A percentile compares a stretch with the other conserved stretches of the same genome.
Evolutionary conservation across 1,140 invertebrate genomes (phyloP).

Genomic region (Drosophila subobscura): DNA sequence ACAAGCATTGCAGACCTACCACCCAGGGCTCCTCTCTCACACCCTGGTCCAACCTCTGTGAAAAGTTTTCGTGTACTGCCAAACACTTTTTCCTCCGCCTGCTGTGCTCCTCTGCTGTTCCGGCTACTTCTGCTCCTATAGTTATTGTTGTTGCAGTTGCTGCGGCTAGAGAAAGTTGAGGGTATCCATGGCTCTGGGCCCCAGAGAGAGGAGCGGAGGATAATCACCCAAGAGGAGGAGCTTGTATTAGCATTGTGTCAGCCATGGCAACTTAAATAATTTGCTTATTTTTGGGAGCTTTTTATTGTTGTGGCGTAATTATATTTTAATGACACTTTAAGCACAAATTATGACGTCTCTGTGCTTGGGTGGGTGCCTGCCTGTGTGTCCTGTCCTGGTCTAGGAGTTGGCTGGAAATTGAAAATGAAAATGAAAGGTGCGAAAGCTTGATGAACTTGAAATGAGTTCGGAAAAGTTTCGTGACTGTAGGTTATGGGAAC

Average conservation of each 20-base stretch:
- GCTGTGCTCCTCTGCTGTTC: neutral
- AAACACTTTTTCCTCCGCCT: slow-evolving; percentile 53
- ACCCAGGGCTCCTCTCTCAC: slow-evolving; percentile 7
- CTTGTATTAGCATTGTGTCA: slow-evolving; percentile 46
- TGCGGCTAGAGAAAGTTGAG: slow-evolving; percentile 51
- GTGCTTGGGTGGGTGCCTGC: slow-evolving; percentile 2
- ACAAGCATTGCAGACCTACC: slow-evolving; percentile 36
- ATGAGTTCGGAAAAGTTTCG: slow-evolving; percentile 41
- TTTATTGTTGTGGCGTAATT: slow-evolving; percentile 63
- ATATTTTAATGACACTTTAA: slow-evolving; percentile 62
- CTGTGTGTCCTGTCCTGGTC: neutral
- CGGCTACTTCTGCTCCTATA: slow-evolving; percentile 28
- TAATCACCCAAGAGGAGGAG: slow-evolving; percentile 24
- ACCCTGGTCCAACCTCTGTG: slow-evolving; percentile 25
- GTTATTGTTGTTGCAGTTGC: slow-evolving; percentile 53
- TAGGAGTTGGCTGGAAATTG: neutral
- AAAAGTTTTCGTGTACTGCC: slow-evolving; percentile 68
- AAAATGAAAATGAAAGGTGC: neutral
- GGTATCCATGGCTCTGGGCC: slow-evolving; percentile 43
- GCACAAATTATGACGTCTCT: slow-evolving; percentile 45
- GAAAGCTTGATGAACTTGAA: slow-evolving; percentile 54
- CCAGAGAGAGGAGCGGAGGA: slow-evolving; percentile 20
- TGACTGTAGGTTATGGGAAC: slow-evolving; percentile 14
- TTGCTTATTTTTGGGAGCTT: slow-evolving; percentile 47
- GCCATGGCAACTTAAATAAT: slow-evolving; percentile 59